These are phyloP conservation scores for Apomyelois bistriatella DNA, from an alignment of 2,888 invertebrate species.

Conservation along the genomic window DNA sequence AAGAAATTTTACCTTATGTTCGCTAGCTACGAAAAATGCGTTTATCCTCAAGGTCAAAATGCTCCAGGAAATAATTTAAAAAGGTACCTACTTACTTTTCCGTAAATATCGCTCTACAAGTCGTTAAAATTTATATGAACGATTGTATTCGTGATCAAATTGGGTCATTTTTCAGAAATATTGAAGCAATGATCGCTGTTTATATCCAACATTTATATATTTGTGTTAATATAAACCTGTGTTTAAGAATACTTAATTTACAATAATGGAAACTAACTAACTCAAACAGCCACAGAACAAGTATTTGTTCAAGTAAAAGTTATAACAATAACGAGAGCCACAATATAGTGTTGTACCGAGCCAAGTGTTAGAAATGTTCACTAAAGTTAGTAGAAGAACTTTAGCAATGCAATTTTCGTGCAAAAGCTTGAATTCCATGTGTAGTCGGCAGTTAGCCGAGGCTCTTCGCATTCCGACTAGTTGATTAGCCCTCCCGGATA, in stretches of 20 bases:
- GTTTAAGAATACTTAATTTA: neutral
- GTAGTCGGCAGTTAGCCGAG: slow-evolving; percentile 29
- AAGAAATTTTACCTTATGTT: slow-evolving; percentile 5
- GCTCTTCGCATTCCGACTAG: slow-evolving; percentile 43
- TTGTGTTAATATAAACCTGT: neutral
- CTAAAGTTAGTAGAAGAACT: slow-evolving; percentile 11
- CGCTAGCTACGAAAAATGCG: neutral
- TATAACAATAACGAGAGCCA: slow-evolving; percentile 8
- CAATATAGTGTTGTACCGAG: slow-evolving; percentile 7
- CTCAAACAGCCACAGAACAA: neutral
- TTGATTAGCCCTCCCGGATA: slow-evolving; percentile 44
- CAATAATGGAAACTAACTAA: neutral
- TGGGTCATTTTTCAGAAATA: no score
- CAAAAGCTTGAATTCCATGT: slow-evolving; percentile 16
- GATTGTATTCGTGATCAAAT: no score
- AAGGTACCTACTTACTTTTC: no score
- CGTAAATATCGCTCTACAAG: no score
- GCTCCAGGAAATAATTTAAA: neutral
- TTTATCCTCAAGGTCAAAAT: neutral
- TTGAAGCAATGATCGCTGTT: no score
- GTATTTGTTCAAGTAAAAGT: slow-evolving; percentile 9
- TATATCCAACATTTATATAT: neutral
- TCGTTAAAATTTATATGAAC: no score
- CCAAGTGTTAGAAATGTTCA: slow-evolving; percentile 12
- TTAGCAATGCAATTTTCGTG: slow-evolving; percentile 14